Percentiles rank a stretch among this genome's conserved stretches.
Evolutionary conservation across 64 coral and sea anemone genomes (phyloP).

Genomic region (Actinia equina): DNA sequence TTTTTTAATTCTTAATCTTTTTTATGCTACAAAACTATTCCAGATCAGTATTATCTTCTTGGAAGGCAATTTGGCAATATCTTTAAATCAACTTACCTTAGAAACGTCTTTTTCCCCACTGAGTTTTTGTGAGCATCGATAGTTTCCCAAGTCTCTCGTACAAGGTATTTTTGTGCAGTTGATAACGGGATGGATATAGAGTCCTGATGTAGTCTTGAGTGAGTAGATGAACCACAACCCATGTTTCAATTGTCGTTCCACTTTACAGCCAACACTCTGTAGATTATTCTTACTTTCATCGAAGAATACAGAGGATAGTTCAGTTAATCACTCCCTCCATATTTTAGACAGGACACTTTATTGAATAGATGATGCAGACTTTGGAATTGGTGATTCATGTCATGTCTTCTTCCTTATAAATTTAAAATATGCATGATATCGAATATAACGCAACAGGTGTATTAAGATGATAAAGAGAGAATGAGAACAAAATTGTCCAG

Average conservation of each 20-base stretch:
- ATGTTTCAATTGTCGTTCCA: neutral
- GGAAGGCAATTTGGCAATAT: no score
- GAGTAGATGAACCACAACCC: slow-evolving; percentile 56
- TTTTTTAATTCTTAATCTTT: no score
- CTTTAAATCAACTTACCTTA: slow-evolving; percentile 42
- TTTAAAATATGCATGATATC: neutral
- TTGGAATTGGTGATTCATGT: neutral
- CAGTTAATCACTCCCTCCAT: no score
- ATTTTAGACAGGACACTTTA: no score
- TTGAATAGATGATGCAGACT: neutral
- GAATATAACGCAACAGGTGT: neutral
- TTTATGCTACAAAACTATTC: no score
- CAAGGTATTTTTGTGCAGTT: slow-evolving; percentile 75
- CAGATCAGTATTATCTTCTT: neutral
- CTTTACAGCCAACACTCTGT: neutral
- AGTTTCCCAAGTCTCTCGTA: slow-evolving; percentile 74
- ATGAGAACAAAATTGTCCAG: neutral
- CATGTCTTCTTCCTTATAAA: neutral
- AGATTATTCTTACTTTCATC: neutral
- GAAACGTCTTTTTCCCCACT: slow-evolving; percentile 68
- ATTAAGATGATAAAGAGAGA: neutral
- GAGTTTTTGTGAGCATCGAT: slow-evolving; percentile 38
- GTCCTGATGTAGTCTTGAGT: slow-evolving; percentile 8
- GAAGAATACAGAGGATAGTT: neutral
- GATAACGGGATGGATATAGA: slow-evolving; percentile 32